Percentiles rank a stretch among this genome's conserved stretches.
These are phyloP conservation scores for Gymnopithys bicolor DNA, from an alignment of 2,797 vertebrate genomes.

Conservation along the genomic window DNA sequence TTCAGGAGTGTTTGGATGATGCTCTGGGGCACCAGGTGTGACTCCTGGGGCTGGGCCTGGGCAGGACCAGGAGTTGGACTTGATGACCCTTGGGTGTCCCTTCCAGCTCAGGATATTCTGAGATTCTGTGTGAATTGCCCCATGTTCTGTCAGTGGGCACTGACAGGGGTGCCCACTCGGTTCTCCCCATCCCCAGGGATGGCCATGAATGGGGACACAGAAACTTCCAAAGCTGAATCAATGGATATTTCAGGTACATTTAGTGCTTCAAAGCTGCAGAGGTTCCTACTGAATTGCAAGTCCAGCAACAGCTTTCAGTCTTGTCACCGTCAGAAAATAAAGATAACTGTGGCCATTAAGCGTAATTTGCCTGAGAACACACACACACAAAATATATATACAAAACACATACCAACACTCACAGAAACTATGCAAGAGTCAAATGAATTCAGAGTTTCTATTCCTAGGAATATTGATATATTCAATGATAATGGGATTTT, in stretches of 20 bases:
- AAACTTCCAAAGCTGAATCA: background rate
- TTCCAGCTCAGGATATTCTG: background rate
- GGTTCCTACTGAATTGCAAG: background rate
- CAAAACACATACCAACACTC: background rate
- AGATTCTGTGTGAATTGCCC: background rate
- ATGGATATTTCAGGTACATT: background rate
- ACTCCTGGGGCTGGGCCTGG: background rate
- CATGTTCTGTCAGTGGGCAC: background rate
- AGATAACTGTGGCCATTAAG: background rate
- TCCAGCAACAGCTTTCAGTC: background rate
- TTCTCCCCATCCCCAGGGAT: background rate
- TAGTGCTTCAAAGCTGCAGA: background rate
- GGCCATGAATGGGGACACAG: accelerated
- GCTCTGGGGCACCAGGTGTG: background rate
- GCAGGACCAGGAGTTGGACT: background rate
- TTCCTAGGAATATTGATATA: background rate
- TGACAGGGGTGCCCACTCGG: no score
- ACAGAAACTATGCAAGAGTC: background rate
- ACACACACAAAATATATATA: background rate
- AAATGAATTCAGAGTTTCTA: background rate
- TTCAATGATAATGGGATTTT: background rate
- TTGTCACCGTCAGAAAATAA: background rate
- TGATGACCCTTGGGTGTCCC: background rate
- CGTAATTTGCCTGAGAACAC: background rate
- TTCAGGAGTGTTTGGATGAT: background rate